Evolutionary conservation across 1,140 invertebrate species (phyloP).

Genomic region (Bombus consobrinus): DNA sequence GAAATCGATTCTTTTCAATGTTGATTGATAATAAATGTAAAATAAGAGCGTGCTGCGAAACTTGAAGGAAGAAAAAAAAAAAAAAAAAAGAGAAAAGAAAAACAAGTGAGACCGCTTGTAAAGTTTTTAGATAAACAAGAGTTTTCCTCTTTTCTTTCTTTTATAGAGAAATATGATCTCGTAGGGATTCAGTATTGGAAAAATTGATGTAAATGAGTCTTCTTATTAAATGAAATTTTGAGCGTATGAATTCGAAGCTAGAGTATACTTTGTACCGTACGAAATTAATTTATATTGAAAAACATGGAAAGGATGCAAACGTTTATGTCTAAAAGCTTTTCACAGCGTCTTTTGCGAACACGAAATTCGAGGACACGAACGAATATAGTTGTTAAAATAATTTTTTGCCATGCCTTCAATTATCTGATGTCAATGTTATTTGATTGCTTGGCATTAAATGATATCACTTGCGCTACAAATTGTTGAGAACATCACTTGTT

Average conservation of each 20-base stretch:
- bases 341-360: conserved; percentile 2
- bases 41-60: neutral
- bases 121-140: neutral
- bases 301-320: neutral
- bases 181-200: neutral
- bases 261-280: neutral
- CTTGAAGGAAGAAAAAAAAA: neutral
- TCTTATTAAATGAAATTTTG: neutral
- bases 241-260: neutral
- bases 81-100: no score
- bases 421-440: conserved; percentile 21
- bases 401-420: conserved; percentile 24
- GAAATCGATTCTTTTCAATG: neutral
- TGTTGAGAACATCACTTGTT: conserved; percentile 16
- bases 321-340: neutral
- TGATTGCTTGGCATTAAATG: conserved; percentile 30
- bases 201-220: neutral
- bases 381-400: conserved; percentile 29
- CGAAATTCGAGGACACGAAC: conserved; percentile 1
- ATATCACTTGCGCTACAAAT: conserved; percentile 8
- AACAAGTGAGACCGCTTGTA: neutral
- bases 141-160: neutral
- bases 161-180: neutral
- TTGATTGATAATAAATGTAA: neutral
- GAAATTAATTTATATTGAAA: neutral